A percentile compares a stretch with the other conserved stretches of the same genome.
Evolutionary conservation across 2,797 vertebrate species (phyloP).

Genomic region (Pantherophis alleghaniensis): DNA sequence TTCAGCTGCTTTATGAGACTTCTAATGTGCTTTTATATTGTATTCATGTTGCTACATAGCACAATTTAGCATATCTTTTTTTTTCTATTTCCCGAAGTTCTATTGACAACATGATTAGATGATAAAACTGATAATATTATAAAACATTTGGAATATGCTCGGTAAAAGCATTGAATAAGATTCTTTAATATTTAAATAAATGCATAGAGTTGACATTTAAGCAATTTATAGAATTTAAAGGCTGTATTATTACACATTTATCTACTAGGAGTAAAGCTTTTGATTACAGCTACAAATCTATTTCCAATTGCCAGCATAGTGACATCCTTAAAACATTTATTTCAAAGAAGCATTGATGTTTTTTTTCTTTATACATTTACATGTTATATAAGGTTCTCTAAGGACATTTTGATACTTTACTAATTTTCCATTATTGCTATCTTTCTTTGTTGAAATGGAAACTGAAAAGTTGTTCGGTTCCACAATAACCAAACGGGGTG

Average conservation of each 20-base stretch:
- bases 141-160: neutral
- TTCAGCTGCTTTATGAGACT: neutral
- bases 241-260: neutral
- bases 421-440: neutral
- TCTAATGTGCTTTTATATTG: neutral
- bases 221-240: neutral
- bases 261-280: neutral
- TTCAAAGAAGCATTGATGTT: neutral
- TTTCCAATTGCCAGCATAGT: neutral
- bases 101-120: neutral
- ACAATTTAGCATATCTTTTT: neutral
- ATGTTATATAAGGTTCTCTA: neutral
- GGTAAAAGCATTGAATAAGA: neutral
- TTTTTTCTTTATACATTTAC: neutral
- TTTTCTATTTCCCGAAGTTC: neutral
- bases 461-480: neutral
- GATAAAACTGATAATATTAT: neutral
- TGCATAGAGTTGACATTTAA: neutral
- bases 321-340: neutral
- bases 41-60: neutral
- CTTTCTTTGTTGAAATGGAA: neutral
- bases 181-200: slow-evolving; percentile 2
- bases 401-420: neutral
- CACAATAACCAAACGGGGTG: neutral
- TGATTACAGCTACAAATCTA: neutral